Evolutionary conservation across 2,113 vertebrate genomes (phyloP).

Genomic region (Bungarus multicinctus): DNA sequence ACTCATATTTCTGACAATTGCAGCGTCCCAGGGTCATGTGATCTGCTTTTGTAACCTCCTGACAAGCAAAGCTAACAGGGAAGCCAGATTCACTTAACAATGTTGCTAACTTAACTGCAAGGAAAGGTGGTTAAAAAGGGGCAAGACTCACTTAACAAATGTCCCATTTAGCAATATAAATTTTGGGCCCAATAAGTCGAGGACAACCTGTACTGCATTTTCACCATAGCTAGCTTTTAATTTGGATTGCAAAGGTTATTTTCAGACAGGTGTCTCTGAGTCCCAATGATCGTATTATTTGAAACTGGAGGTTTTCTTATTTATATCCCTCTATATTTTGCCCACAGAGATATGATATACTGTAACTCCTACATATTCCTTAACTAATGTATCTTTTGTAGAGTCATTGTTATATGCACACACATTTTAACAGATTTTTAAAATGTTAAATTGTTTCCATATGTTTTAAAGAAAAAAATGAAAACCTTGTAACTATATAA

Average conservation of each 20-base stretch:
- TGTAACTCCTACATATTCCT: background rate
- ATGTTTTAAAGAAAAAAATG: background rate
- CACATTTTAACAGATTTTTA: background rate
- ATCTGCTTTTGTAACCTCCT: no score
- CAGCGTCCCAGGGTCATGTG: no score
- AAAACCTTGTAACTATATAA: background rate
- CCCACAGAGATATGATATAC: background rate
- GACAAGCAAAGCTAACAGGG: no score
- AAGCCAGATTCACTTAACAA: no score
- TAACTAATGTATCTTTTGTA: background rate
- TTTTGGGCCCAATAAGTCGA: no score
- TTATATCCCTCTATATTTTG: background rate
- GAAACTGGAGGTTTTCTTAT: background rate
- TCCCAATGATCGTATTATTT: background rate
- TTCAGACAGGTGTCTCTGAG: background rate
- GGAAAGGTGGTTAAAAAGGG: no score
- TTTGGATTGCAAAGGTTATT: background rate
- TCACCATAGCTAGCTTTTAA: background rate
- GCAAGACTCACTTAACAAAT: no score
- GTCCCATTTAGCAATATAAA: no score
- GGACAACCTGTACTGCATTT: background rate
- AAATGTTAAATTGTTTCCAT: background rate
- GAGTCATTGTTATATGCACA: background rate
- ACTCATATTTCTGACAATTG: no score
- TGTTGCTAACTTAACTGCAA: no score